phyloP scores from a whole-genome alignment of 2,113 vertebrate genomes.

The Paramisgurnus dabryanus region DNA sequence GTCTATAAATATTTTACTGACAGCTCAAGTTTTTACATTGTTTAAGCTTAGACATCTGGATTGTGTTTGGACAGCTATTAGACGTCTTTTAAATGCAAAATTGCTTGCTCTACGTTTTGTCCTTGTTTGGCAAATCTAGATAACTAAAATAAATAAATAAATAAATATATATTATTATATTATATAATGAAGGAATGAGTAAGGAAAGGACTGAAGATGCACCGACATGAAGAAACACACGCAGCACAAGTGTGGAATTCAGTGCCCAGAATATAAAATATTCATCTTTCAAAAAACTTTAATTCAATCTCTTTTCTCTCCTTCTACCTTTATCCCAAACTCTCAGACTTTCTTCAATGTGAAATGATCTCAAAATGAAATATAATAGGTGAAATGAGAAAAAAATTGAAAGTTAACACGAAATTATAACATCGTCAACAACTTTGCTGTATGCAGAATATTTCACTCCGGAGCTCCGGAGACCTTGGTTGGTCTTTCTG shows the following conservation, averaged over 20 bases:
- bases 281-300: conserved; percentile 80
- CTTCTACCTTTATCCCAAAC: conserved; percentile 27
- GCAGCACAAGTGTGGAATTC: conserved; percentile 72
- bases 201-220: conserved; percentile 52
- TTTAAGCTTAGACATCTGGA: no score
- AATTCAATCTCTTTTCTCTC: conserved; percentile 68
- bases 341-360: conserved; percentile 58
- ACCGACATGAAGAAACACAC: conserved; percentile 30
- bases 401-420: conserved; percentile 36
- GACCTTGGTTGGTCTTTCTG: neutral
- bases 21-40: no score
- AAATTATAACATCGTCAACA: conserved; percentile 24
- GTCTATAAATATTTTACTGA: no score
- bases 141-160: no score
- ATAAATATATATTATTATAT: no score
- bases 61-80: no score
- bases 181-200: neutral
- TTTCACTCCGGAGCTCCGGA: neutral
- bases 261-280: conserved; percentile 79
- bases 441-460: neutral
- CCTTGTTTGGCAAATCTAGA: no score
- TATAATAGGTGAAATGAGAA: conserved; percentile 17
- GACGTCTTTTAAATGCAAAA: no score
- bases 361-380: conserved; percentile 44
- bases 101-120: no score